Percentiles rank a stretch among this genome's conserved stretches.
phyloP scores from a whole-genome alignment of 2,113 vertebrate genomes.

The Circaetus cinerascens region DNA sequence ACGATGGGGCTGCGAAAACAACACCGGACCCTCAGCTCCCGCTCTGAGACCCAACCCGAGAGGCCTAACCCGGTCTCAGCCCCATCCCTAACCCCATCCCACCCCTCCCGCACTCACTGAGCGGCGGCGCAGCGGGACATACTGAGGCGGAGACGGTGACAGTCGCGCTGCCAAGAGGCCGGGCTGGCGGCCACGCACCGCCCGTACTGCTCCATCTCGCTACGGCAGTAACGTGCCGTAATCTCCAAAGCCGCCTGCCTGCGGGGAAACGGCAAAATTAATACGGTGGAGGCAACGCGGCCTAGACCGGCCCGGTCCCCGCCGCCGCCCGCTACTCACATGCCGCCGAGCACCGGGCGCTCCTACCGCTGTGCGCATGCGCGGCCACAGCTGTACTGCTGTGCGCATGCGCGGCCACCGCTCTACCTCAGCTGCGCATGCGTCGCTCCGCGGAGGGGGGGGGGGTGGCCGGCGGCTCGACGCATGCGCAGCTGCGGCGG shows the following conservation, averaged over 20 bases:
- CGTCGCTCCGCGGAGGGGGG: no score
- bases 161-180: constrained; percentile 86
- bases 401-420: not conserved
- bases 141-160: constrained; percentile 83
- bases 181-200: constrained; percentile 86
- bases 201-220: constrained; percentile 88
- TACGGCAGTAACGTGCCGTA: constrained; percentile 82
- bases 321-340: constrained; percentile 5
- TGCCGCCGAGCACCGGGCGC: constrained; percentile 48
- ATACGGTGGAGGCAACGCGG: fast-evolving
- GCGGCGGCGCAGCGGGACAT: constrained; percentile 89
- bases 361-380: not conserved
- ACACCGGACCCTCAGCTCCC: not conserved
- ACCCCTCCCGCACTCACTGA: constrained; percentile 79
- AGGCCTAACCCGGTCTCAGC: not conserved
- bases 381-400: no score
- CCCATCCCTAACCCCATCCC: not conserved
- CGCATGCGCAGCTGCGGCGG: not conserved
- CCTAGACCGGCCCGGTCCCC: fast-evolving
- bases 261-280: not conserved
- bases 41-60: not conserved
- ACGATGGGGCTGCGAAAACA: constrained; percentile 81
- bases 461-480: no score
- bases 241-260: constrained; percentile 92
- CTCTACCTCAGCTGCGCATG: not conserved